A percentile compares a stretch with the other conserved stretches of the same genome.
Conservation (phyloP, 1,140 invertebrate genomes). For the silkworm (Bombyx mori) region ASM3026992v2 NC_085110.1:11878501-11879000, state of each 20-base stretch:
- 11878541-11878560: background rate
- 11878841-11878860: slow-evolving; percentile 38
- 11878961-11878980: slow-evolving; percentile 70
- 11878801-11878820: background rate
- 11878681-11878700: slow-evolving; percentile 93
- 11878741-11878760: background rate
- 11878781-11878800: background rate
- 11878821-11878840: background rate
- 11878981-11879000: slow-evolving; percentile 65
- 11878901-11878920: slow-evolving; percentile 73
- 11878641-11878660: slow-evolving; percentile 93
- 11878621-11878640: slow-evolving; percentile 95
- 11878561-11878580: background rate
- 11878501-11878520: too few species aligned
- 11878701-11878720: slow-evolving; percentile 27
- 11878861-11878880: slow-evolving; percentile 71
- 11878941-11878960: slow-evolving; percentile 70
- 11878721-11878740: background rate
- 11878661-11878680: slow-evolving; percentile 96
- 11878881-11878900: slow-evolving; percentile 72
- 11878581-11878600: slow-evolving; percentile 72
- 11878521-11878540: too few species aligned
- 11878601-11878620: slow-evolving; percentile 92
- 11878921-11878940: slow-evolving; percentile 74
- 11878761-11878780: background rate